Evolutionary conservation across 2,888 invertebrate genomes (phyloP).

Genomic region (Tholera decimalis): DNA sequence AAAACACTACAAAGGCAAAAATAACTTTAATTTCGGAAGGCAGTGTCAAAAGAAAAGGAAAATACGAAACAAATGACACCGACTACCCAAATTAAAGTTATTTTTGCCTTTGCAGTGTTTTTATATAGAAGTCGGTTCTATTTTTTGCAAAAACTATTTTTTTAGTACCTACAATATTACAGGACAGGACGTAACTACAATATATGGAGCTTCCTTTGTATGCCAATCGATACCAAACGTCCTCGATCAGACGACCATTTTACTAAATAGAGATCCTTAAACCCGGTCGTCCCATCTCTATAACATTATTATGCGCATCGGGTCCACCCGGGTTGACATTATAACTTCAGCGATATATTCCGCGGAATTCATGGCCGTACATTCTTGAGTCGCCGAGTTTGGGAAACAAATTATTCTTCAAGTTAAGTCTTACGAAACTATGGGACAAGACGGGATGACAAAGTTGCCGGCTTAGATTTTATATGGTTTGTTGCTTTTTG

Average conservation of each 20-base stretch:
- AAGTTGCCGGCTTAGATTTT: conserved; percentile 48
- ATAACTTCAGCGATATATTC: conserved; percentile 74
- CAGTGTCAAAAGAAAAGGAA: no score
- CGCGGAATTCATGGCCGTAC: conserved; percentile 64
- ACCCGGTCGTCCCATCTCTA: conserved; percentile 34
- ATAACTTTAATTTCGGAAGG: no score
- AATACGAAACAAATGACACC: no score
- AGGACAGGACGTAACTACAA: no score
- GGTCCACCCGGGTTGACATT: conserved; percentile 67
- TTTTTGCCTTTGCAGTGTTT: no score
- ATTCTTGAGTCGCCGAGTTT: conserved; percentile 64
- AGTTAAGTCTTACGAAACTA: conserved; percentile 53
- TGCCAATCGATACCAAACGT: neutral
- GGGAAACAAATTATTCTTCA: conserved; percentile 70
- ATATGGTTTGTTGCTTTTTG: conserved; percentile 35
- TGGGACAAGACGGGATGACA: conserved; percentile 40
- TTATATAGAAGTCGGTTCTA: no score
- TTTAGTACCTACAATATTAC: no score
- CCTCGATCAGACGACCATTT: neutral
- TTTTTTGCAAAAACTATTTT: no score
- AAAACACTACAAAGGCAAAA: no score
- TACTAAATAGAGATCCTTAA: conserved; percentile 1
- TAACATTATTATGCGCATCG: conserved; percentile 68
- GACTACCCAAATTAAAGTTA: no score
- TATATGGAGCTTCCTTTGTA: no score